Percentiles rank a stretch among this genome's conserved stretches.
Conservation (phyloP, 2,113 vertebrate species). For the Clarias batrachus region DNA sequence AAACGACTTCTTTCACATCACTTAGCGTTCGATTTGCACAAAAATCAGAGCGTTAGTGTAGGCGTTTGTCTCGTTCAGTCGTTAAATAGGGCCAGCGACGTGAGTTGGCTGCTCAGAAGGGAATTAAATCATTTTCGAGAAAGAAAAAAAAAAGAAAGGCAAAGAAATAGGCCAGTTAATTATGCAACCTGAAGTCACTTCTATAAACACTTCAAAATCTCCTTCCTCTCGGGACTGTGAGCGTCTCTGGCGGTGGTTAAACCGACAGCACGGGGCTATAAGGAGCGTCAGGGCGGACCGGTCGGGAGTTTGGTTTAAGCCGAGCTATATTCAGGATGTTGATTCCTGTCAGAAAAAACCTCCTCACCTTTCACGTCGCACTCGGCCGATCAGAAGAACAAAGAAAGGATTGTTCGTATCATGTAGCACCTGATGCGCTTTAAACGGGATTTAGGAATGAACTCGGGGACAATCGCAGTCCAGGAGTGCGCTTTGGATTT, state of each 20-base stretch:
- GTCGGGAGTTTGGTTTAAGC: neutral
- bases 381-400: neutral
- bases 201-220: slow-evolving; percentile 35
- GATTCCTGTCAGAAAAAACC: slow-evolving; percentile 4
- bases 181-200: slow-evolving; percentile 28
- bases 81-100: slow-evolving; percentile 3
- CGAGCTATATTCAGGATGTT: slow-evolving; percentile 7
- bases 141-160: neutral
- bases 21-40: neutral
- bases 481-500: neutral
- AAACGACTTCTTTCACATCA: neutral
- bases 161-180: slow-evolving; percentile 43
- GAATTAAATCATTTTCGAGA: slow-evolving; percentile 22
- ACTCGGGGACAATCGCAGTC: neutral
- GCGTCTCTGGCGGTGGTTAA: neutral
- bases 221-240: neutral
- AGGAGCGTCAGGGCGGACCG: neutral
- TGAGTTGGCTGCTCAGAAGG: neutral
- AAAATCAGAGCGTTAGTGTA: neutral
- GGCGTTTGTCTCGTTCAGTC: neutral
- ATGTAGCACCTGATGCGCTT: neutral
- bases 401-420: neutral
- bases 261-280: neutral
- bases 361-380: neutral
- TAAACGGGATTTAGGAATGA: neutral